Evolutionary conservation across 2,113 vertebrate species (phyloP), one percentile per base, ranked within the genome.

Genomic region (Chaenogobius annularis): DNA sequence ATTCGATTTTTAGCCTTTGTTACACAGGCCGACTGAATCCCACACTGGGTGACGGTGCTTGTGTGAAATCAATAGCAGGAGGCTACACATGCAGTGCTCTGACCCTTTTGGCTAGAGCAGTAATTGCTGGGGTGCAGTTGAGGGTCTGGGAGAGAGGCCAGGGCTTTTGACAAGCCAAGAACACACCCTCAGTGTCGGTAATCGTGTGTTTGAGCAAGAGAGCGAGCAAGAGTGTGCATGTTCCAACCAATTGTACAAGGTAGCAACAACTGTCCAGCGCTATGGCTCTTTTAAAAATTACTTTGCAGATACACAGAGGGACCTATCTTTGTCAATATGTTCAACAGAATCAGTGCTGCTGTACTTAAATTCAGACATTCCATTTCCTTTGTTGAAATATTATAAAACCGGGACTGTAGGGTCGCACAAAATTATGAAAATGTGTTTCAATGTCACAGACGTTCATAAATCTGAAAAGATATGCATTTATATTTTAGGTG

Each of bases 81-180:
- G 61, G 31, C 37, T 63, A 40, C 62, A 70, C 67, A 72, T 81
- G 48, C 58, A 74, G 73, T 56, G 72, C 68, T 81, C 67, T 84
- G 81, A 87, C 83, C 70, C 71, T 83, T 85, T 88, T 90, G 84
- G 83, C 85, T 78, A 77, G 66, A 75, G 80, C 70, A 44, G 65
- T 76, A 73, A 66, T 55, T 63, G 64, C 74, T 67, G 65, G 62
- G 83, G 65, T 73, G 69, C 61, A 62, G 74, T 83, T 80, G 72
- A 78, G 35, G 47, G 68, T 83, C 83, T 83, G 78, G 81, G 84
- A 89, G 59, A 23, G 31, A 65, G 64, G 77, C 82, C 88, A 90
- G 77, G 43, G 72, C 64, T 75, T 69, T 1, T 48, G 78, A 83
- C 77, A 71, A 75, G 87, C 85, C 80, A 90, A 73, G 77, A 81